Evolutionary conservation across 2,797 vertebrate species (phyloP).

Genomic region (Gallinago stenura): DNA sequence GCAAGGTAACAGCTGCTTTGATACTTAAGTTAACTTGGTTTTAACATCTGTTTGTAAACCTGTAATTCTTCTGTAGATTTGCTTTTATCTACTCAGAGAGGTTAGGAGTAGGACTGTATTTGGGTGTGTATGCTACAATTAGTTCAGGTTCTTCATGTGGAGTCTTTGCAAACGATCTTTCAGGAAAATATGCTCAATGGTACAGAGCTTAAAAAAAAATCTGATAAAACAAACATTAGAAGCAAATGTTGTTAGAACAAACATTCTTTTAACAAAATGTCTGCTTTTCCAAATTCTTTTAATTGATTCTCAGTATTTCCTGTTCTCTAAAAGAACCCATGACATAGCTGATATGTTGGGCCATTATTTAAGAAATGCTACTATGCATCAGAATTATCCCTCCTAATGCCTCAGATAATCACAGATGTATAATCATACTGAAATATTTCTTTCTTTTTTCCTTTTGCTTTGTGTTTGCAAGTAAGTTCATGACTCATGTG

Average conservation of each 20-base stretch:
- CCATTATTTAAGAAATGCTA: neutral
- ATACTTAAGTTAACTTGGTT: neutral
- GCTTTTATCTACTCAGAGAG: neutral
- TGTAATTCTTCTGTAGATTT: neutral
- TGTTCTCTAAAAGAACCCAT: neutral
- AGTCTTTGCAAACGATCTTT: neutral
- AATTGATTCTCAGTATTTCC: neutral
- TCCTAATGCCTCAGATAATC: neutral
- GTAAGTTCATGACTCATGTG: conserved; percentile 98
- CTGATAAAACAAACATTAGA: neutral
- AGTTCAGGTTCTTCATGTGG: neutral
- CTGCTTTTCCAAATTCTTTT: neutral
- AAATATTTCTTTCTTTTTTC: conserved; percentile 18
- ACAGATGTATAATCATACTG: neutral
- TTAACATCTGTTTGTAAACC: neutral
- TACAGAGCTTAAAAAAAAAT: neutral
- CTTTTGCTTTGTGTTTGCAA: conserved; percentile 73
- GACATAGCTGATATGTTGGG: neutral
- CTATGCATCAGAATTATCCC: neutral
- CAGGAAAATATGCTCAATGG: neutral
- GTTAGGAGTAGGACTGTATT: neutral
- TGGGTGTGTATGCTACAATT: neutral
- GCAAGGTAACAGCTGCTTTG: conserved; percentile 85
- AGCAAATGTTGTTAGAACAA: neutral
- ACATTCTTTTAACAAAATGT: neutral